Conservation (phyloP, 2,888 invertebrate species). For the Pseudoips prasinana region DNA sequence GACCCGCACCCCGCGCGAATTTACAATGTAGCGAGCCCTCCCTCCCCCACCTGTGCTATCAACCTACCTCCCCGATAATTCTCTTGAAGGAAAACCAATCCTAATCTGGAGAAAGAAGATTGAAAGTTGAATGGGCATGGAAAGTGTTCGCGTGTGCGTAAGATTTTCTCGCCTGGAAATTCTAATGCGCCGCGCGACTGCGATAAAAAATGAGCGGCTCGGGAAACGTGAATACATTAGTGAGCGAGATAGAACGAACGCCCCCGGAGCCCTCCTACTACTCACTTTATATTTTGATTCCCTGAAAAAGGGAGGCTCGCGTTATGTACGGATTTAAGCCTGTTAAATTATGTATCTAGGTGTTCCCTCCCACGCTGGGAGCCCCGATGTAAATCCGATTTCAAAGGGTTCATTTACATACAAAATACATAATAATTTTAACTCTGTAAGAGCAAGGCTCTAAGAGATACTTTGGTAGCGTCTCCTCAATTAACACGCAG, state of each 20-base stretch:
- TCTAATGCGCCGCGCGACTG: conserved; percentile 80
- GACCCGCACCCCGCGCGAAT: conserved; percentile 55
- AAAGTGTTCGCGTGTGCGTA: conserved; percentile 53
- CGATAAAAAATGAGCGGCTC: conserved; percentile 79
- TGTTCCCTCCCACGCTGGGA: conserved; percentile 8
- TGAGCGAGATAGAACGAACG: conserved; percentile 58
- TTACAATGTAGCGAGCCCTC: conserved; percentile 65
- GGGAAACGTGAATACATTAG: conserved; percentile 79
- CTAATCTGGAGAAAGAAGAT: conserved; percentile 6
- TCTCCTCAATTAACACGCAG: background rate
- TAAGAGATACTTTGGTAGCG: no score
- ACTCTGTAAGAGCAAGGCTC: no score
- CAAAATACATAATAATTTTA: conserved; percentile 1
- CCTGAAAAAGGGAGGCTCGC: conserved; percentile 58
- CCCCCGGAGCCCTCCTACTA: conserved; percentile 46
- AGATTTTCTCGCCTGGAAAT: conserved; percentile 81
- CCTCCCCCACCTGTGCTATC: conserved; percentile 38
- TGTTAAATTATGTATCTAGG: conserved; percentile 56
- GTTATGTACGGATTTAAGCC: conserved; percentile 48
- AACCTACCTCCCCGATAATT: conserved; percentile 21
- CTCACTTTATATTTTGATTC: conserved; percentile 68
- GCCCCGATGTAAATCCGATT: conserved; percentile 2
- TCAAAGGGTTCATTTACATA: conserved; percentile 12
- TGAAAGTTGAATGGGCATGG: background rate
- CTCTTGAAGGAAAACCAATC: no score